Conservation (phyloP, 2,888 invertebrate species). For the Mesopsocus fuscifrons region DNA sequence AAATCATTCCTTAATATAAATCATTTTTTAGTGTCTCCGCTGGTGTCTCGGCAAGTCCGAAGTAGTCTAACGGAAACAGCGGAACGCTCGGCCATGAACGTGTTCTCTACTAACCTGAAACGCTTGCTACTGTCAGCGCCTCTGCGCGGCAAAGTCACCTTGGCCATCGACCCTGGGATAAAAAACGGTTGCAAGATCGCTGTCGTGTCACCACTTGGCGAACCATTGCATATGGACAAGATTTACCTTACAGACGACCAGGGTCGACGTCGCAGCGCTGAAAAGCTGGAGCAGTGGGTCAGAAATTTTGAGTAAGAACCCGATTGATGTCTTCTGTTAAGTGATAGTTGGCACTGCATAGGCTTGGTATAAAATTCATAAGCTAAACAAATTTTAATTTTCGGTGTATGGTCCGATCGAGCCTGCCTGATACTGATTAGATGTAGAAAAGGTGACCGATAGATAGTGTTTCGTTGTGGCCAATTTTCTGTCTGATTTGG, state of each 20-base stretch:
- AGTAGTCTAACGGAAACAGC: slow-evolving; percentile 54
- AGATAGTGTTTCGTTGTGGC: no score
- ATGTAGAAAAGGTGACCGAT: no score
- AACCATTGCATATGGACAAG: background rate
- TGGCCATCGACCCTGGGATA: slow-evolving; percentile 84
- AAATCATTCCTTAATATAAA: no score
- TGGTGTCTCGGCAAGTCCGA: slow-evolving; percentile 47
- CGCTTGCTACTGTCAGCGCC: slow-evolving; percentile 65
- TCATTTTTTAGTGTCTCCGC: slow-evolving; percentile 46
- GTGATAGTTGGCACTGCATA: no score
- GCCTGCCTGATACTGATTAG: no score
- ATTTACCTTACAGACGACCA: slow-evolving; percentile 30
- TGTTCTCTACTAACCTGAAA: slow-evolving; percentile 70
- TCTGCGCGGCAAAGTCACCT: slow-evolving; percentile 53
- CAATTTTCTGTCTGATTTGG: no score
- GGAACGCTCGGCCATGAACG: slow-evolving; percentile 63
- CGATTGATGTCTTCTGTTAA: no score
- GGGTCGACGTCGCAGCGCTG: slow-evolving; percentile 63
- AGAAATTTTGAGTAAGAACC: no score
- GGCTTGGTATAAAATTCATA: no score
- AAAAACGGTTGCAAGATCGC: slow-evolving; percentile 78
- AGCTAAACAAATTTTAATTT: no score
- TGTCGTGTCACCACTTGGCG: slow-evolving; percentile 49
- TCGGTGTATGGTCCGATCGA: no score
- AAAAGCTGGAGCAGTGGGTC: slow-evolving; percentile 59